phyloP scores from a whole-genome alignment of 1,140 invertebrate genomes.

The Lepidurus apus region DNA sequence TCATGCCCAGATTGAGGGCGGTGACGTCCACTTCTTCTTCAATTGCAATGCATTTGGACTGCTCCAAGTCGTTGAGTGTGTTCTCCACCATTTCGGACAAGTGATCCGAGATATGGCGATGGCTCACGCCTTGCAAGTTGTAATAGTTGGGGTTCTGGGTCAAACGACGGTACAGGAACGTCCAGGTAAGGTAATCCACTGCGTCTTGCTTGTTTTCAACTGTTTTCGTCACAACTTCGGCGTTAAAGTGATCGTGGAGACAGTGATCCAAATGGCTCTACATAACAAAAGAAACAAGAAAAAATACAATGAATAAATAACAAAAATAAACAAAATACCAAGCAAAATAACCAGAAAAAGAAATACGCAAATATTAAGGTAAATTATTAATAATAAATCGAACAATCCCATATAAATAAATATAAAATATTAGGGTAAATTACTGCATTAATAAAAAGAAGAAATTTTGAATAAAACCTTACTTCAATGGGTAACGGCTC shows the following conservation, averaged over 20 bases:
- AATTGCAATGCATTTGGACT: slow-evolving; percentile 95
- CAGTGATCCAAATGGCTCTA: slow-evolving; percentile 90
- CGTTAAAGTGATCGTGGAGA: slow-evolving; percentile 98
- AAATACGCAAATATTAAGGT: slow-evolving; percentile 29
- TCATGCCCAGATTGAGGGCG: slow-evolving; percentile 98
- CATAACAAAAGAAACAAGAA: slow-evolving; percentile 38
- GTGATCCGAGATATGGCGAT: slow-evolving; percentile 96
- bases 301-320: slow-evolving; percentile 21
- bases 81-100: slow-evolving; percentile 96
- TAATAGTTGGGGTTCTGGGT: slow-evolving; percentile 99
- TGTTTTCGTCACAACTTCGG: slow-evolving; percentile 98
- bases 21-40: slow-evolving; percentile 97
- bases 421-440: not conserved
- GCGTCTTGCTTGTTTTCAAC: slow-evolving; percentile 99
- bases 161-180: slow-evolving; percentile 91
- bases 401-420: too few species aligned
- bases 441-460: not conserved
- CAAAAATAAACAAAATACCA: not conserved
- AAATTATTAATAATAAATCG: too few species aligned
- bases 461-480: slow-evolving; percentile 26
- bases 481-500: slow-evolving; percentile 95
- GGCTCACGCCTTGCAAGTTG: slow-evolving; percentile 89
- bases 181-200: slow-evolving; percentile 99
- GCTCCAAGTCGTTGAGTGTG: slow-evolving; percentile 90
- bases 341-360: slow-evolving; percentile 19